Base-by-base conservation (phyloP, 1,140 invertebrate genomes). In the Brevipalpus yothersi region DNA sequence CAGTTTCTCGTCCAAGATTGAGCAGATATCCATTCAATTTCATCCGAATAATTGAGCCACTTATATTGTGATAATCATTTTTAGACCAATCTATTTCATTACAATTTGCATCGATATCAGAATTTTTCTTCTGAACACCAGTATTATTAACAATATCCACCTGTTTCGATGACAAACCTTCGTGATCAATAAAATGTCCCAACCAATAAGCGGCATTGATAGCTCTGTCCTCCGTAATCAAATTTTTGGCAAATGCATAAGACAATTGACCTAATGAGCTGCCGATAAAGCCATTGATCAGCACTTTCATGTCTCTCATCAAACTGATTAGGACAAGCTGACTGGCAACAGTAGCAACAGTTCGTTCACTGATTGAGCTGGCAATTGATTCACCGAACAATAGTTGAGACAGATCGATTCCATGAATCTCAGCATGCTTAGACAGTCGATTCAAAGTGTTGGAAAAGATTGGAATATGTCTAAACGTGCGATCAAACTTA, bases 221-320 rank as follows among this genome's bases (percentile, higher is more conserved):
- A 0, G 88, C 84, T 72, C 96, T 88, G 68, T 94, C 88, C 0
- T 80, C 79, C 9, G 86, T 93, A 62, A 95, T 80, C 21, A 83
- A 83, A 10, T 86, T 89, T 75, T 97, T 92, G 47, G 91, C 91
- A 73, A 97, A 98, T 10, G 88, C 91, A 73, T 92, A 98, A 4
- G 86, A 86, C 58, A 93, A 73, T 75, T 93, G 88, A 39, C 89
- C 89, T 13, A 90, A 89, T 0, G 91, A 96, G 69, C 96, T 92
- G 1, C 93, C 93, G 45, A 96, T 73, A 65, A 97, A 89, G 54
- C 88, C 89, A 71, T 95, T 88, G 10, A 90, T 86, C 53, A 78
- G 72, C 11, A 97, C 76, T 58, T 81, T 83, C 49, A 94, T 64
- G 4, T 73, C 72, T 41, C 72, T 78, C 15, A 96, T 72, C 19